Evolutionary conservation across 2,113 vertebrate genomes (phyloP).

Genomic region (Romanogobio albipinnatus): DNA sequence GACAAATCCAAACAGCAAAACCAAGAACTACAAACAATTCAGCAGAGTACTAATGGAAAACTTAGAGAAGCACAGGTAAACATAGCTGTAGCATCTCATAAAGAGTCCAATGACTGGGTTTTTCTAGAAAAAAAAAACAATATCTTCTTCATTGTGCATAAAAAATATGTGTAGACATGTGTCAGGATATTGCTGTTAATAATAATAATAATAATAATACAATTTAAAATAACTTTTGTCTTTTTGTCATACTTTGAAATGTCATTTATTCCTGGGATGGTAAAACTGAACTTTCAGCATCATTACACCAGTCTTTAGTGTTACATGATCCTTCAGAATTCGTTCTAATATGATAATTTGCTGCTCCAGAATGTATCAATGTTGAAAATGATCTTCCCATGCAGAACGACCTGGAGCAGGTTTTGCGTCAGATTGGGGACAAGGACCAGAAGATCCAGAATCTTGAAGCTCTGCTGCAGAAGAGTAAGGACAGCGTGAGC

Average conservation of each 20-base stretch:
- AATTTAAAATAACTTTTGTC: not conserved
- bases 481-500: constrained; percentile 91
- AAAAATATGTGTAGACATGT: too few species aligned
- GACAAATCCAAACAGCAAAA: constrained; percentile 95
- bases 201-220: not conserved
- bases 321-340: not conserved
- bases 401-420: constrained; percentile 97
- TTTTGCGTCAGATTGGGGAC: constrained; percentile 95
- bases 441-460: constrained; percentile 99
- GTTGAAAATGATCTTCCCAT: not conserved
- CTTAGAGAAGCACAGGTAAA: constrained; percentile 94
- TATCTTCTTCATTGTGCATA: not conserved
- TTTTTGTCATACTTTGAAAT: too few species aligned
- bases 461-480: constrained; percentile 95
- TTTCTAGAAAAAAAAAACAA: not conserved
- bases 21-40: constrained; percentile 91
- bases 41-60: constrained; percentile 92
- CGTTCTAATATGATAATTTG: not conserved
- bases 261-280: too few species aligned
- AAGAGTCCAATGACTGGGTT: not conserved
- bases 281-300: not conserved
- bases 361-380: not conserved
- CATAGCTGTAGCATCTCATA: not conserved
- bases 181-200: too few species aligned
- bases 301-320: not conserved